phyloP scores from a whole-genome alignment of 2,797 vertebrate species.

The Melopsittacus undulatus region DNA sequence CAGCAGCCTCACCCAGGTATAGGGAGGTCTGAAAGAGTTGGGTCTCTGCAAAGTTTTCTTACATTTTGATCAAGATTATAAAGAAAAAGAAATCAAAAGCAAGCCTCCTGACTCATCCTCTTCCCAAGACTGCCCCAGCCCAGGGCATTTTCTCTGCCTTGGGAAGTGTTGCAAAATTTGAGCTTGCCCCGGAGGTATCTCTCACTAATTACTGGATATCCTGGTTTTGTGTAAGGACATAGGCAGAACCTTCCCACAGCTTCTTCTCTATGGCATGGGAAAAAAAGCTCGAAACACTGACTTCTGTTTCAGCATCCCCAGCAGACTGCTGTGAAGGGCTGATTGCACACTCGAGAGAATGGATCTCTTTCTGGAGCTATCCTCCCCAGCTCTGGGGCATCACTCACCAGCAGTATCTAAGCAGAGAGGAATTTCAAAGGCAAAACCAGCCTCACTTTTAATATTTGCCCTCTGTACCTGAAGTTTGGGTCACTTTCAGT shows the following conservation, averaged over 20 bases:
- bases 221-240: constrained; percentile 65
- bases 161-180: constrained; percentile 65
- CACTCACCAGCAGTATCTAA: constrained; percentile 13
- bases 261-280: constrained; percentile 45
- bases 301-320: constrained; percentile 40
- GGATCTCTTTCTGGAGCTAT: constrained; percentile 54
- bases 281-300: constrained; percentile 34
- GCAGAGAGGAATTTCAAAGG: constrained; percentile 56
- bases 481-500: constrained; percentile 56
- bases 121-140: constrained; percentile 71
- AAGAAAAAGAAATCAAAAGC: not conserved
- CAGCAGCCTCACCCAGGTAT: not conserved
- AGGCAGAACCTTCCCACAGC: constrained; percentile 66
- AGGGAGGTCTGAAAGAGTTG: not conserved
- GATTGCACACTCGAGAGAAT: constrained; percentile 50
- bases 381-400: constrained; percentile 53
- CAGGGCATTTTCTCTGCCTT: constrained; percentile 56
- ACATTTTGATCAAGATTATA: not conserved
- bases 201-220: constrained; percentile 67
- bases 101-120: constrained; percentile 44
- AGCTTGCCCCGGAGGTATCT: constrained; percentile 50
- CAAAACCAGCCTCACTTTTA: constrained; percentile 28
- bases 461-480: constrained; percentile 40
- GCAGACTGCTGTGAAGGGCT: constrained; percentile 38
- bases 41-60: not conserved